Evolutionary conservation across 2,888 invertebrate species (phyloP), one percentile per base, ranked within the genome.

Genomic region (Cataglyphis altisquamis): DNA sequence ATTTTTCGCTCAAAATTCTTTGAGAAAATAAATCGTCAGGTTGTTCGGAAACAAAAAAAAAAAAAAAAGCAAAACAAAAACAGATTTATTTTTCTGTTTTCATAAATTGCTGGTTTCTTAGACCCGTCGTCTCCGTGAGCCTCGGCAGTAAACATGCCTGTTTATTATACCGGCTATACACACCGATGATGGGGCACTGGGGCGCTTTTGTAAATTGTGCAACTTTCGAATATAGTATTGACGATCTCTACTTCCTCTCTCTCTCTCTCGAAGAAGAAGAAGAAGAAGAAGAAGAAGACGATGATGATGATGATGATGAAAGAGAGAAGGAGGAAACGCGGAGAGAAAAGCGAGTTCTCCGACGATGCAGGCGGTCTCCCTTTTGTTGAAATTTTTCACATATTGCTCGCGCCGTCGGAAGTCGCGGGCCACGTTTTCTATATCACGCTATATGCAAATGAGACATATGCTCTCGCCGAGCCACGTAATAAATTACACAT

Each of bases 361-460:
- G 6, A 21, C 25, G 77, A 62, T 15, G 36, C 72, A 55, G 60
- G 66, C 70, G 52, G 67, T 32, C 45, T 70, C 57, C 25, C 68
- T 87, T 90, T 90, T 87, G 88, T 89, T 73, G 86, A 87, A 74
- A 82, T 70, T 87, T 88, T 89, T 89, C 88, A 75, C 84, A 75
- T 85, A 91, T 89, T 81, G 89, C 83, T 83, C 82, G 39, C 68
- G 70, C 87, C 88, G 88, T 92, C 89, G 92, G 89, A 91, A 92
- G 88, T 88, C 86, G 81, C 41, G 83, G 70, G 57, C 82, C 75
- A 85, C 75, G 84, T 90, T 90, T 89, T 88, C 86, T 86, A 87
- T 91, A 92, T 91, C 93, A 93, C 92, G 92, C 93, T 90, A 92
- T 91, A 93, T 93, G 93, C 92, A 92, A 93, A 93, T 93, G 90